Evolutionary conservation across 2,888 invertebrate genomes (phyloP), one percentile per base, ranked within the genome.

Genomic region (Pogonocherus hispidulus): DNA sequence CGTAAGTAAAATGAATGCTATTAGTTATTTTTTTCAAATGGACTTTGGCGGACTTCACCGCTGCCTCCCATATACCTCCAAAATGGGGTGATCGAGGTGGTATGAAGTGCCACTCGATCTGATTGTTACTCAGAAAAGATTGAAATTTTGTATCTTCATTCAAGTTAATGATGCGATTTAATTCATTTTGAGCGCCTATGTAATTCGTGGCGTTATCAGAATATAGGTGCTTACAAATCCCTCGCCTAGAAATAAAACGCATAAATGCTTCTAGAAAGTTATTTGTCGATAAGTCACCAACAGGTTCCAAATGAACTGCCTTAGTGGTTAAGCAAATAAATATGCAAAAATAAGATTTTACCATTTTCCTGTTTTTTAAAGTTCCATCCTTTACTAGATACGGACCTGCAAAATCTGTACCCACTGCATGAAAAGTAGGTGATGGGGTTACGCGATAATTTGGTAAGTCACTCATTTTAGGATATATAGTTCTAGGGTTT

Each of bases 321-420:
- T 20, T 19, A 20, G 20, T 49, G 20, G 49, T 9, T 23, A 51
- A 51, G 6, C 23, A 51, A 20, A 51, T 51, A 20, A 51, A 51
- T 11, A 51, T 51, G 22, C 23, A 23, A 23, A 51, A 51, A 22
- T 51, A 51, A n/a, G 51, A 20, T 51, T 51, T 51, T n/a, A 51
- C 22, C 11, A 51, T 4, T n/a, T 51, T 51, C n/a, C 3, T 20
- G 51, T 51, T 51, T 23, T 16, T 51, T 11, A 51, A 20, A 3
- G 22, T 20, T 3, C 22, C 51, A 22, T 23, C 51, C n/a, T 51
- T 51, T 9, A 51, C 23, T 2, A 51, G 51, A n/a, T 51, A 51
- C 20, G 51, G 51, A 19, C 51, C 51, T 23, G 23, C 51, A 51
- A 51, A 51, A 51, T 51, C 23, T 6, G 51, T 51, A 20, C 51